Conservation (phyloP, 2,113 vertebrate genomes). For the Callionymus lyra region DNA sequence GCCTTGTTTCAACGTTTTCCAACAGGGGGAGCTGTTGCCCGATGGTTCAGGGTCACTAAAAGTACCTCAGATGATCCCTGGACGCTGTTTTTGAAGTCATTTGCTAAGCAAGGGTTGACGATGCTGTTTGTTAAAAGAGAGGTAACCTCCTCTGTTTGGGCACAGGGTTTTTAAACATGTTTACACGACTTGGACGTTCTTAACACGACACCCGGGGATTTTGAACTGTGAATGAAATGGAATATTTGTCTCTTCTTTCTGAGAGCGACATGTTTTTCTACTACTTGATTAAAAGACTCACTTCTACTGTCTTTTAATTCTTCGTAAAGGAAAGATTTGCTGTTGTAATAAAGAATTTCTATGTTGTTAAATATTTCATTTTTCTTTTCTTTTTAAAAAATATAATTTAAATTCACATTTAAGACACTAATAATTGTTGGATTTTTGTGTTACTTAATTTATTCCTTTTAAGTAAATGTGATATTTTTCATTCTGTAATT, state of each 20-base stretch:
- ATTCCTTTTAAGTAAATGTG: too few species aligned
- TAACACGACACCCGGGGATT: slow-evolving; percentile 5
- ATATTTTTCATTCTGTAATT: too few species aligned
- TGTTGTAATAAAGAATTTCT: slow-evolving; percentile 61
- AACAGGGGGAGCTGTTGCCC: slow-evolving; percentile 6
- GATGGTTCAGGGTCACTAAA: slow-evolving; percentile 16
- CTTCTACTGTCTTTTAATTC: slow-evolving; percentile 31
- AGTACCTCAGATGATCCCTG: slow-evolving; percentile 21
- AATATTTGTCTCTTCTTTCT: slow-evolving; percentile 22
- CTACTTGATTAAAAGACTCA: slow-evolving; percentile 24
- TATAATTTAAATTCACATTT: too few species aligned
- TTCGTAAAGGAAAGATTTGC: slow-evolving; percentile 33
- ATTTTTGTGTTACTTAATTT: too few species aligned
- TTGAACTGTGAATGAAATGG: slow-evolving; percentile 48
- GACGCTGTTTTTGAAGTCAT: too few species aligned
- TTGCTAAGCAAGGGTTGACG: too few species aligned
- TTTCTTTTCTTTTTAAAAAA: too few species aligned
- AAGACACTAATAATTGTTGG: too few species aligned
- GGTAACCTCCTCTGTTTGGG: slow-evolving; percentile 8
- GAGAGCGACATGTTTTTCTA: slow-evolving; percentile 18
- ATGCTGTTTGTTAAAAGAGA: too few species aligned
- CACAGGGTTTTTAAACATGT: slow-evolving; percentile 40
- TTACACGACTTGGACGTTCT: too few species aligned
- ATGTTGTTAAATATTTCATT: slow-evolving; percentile 46
- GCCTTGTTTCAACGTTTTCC: slow-evolving; percentile 16